Evolutionary conservation across 2,113 vertebrate genomes (phyloP), one percentile per base, ranked within the genome.

Genomic region (Geococcyx californianus): DNA sequence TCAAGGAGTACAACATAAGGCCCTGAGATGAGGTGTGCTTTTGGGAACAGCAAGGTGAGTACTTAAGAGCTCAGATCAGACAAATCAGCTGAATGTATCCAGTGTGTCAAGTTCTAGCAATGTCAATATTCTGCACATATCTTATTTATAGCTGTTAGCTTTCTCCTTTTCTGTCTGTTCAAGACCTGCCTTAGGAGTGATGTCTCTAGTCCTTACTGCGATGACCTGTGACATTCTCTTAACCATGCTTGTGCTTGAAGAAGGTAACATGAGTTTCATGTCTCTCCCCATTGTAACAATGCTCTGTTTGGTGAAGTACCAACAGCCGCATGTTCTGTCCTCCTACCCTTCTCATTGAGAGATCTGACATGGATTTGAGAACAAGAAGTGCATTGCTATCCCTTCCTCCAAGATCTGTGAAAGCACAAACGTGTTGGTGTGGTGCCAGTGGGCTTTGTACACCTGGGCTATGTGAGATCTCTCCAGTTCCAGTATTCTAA

Each of bases 191-290:
- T 59, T 74, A 54, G 59, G n/a, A 89, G 5, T 44, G 25, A 67
- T 45, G 25, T 12, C 20, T 86, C 16, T 16, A 83, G 44, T 19
- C 55, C 29, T 58, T 36, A 69, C 34, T 0, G 2, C 0, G 1
- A 66, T 0, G 0, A 36, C 5, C 31, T 58, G 36, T 25, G 54
- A 66, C 29, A 28, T 45, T 85, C 83, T 80, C 42, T 86, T 73
- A 88, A 76, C 14, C 28, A 62, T 1, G 13, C 6, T 24, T 54
- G 19, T 68, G n/a, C 45, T 10, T 83, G 55, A 88, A 85, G 73
- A 74, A 51, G 10, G 28, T 20, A 26, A 44, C 54, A 56, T 13
- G 16, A 87, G 13, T 78, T 87, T 68, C 70, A 76, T 0, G 2
- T 56, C 49, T 82, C 26, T 83, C 28, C 47, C 23, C 44, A 76